Base-by-base conservation (phyloP, 2,113 vertebrate species). In the Xenopus laevis region DNA sequence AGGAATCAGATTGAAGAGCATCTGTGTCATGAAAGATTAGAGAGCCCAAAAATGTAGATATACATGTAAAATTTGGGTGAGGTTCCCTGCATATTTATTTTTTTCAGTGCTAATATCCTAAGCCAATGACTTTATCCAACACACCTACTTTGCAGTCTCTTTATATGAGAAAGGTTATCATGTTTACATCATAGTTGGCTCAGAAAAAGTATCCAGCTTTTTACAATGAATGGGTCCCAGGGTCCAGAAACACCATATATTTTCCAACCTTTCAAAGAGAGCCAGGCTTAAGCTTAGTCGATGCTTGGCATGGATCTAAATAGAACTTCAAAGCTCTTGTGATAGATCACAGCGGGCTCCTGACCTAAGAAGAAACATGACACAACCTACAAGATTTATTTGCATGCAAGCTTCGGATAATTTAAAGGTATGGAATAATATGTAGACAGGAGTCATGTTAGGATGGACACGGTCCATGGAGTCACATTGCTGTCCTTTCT, bases 271-370 rank as follows among this genome's bases (percentile, higher is more conserved):
- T 73, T 78, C 71, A 79, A 75, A 79, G 79, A 78, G 23, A 79
- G 75, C 78, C 79, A 86, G 68, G 73, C 77, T 82, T 83, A 86
- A 88, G 71, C 65, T 55, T 75, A 63, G 17, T 5, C 80, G 80
- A 80, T 70, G 82, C 79, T 83, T 82, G 74, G 79, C 78, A 79
- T 58, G 69, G 79, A 62, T 83, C 64, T 86, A 89, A 87, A 89
- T 79, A 87, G 77, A 86, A 87, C 84, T 88, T 90, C 87, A 90
- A 89, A 89, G 88, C 83, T 71, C 80, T 85, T 83, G 78, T 0
- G 78, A 86, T 85, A 86, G 58, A 78, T 78, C 78, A 79, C 7
- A 1, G 72, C 78, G 71, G 79, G 71, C 45, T 84, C 61, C 78
- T 81, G 80, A 84, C 79, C 70, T 73, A 84, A 84, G 84, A 78